phyloP scores from a whole-genome alignment of 2,888 invertebrate genomes.

The Conomelus anceps region DNA sequence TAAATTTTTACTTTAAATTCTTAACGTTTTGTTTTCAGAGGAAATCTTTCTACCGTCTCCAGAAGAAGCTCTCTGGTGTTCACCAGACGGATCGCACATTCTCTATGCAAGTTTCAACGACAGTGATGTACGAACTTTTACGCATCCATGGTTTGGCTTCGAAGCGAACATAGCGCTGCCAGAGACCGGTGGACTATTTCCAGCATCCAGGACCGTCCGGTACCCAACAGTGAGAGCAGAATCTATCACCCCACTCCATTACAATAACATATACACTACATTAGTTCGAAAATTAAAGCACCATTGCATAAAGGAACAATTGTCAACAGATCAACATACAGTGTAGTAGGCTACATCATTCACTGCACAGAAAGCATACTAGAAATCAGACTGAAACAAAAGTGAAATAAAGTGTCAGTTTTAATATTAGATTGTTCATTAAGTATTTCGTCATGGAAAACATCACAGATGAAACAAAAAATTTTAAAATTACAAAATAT shows the following conservation, averaged over 20 bases:
- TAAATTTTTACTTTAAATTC: no score
- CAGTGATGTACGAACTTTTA: slow-evolving; percentile 64
- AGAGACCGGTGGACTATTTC: slow-evolving; percentile 52
- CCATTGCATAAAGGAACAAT: no score
- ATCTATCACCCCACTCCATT: slow-evolving; percentile 23
- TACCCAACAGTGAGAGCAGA: slow-evolving; percentile 65
- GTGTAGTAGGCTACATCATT: no score
- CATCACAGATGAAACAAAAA: no score
- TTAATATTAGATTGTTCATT: no score
- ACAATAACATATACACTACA: neutral
- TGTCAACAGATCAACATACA: neutral
- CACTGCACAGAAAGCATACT: no score
- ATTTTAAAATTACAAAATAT: no score
- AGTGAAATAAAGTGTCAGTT: no score
- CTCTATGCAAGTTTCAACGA: slow-evolving; percentile 85
- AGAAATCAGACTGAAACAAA: no score
- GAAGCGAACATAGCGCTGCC: slow-evolving; percentile 52
- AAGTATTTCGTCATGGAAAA: no score
- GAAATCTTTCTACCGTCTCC: slow-evolving; percentile 69
- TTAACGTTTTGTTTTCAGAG: slow-evolving; percentile 51
- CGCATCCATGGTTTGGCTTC: slow-evolving; percentile 75
- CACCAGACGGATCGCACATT: slow-evolving; percentile 70
- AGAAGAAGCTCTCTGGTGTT: slow-evolving; percentile 82
- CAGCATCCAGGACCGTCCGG: slow-evolving; percentile 68
- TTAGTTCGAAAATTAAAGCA: neutral